Conservation (phyloP, 2,888 invertebrate genomes). For the Nomada ruficornis region DNA sequence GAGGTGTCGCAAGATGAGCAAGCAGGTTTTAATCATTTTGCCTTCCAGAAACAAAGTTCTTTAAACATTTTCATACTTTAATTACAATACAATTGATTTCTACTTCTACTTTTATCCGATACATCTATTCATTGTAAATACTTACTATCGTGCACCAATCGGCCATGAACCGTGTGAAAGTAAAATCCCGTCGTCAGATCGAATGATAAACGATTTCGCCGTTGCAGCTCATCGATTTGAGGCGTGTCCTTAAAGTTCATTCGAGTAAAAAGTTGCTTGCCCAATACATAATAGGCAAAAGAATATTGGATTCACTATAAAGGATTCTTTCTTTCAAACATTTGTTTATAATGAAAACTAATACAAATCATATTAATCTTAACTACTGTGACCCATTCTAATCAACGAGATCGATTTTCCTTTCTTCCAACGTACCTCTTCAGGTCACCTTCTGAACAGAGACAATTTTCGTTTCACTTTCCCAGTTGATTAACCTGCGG, state of each 20-base stretch:
- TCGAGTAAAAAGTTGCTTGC: constrained; percentile 2
- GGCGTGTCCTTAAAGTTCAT: constrained; percentile 8
- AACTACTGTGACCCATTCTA: too few relatives aligned
- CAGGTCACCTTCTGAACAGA: neutral
- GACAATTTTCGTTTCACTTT: constrained; percentile 63
- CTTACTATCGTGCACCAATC: neutral
- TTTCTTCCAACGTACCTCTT: too few relatives aligned
- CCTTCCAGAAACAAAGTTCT: too few relatives aligned
- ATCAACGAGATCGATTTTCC: neutral
- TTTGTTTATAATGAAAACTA: neutral
- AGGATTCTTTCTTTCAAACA: neutral
- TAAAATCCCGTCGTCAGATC: constrained; percentile 11
- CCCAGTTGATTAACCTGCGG: constrained; percentile 88
- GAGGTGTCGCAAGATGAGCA: too few relatives aligned
- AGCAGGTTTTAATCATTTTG: too few relatives aligned
- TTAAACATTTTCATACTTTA: neutral
- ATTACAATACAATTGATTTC: neutral
- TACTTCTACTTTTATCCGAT: neutral
- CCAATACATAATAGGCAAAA: neutral
- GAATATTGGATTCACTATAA: neutral
- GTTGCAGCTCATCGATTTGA: constrained; percentile 14
- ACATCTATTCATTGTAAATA: neutral
- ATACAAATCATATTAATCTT: too few relatives aligned
- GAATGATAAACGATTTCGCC: constrained; percentile 34
- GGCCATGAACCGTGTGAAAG: constrained; percentile 39